Evolutionary conservation across 2,888 invertebrate species (phyloP), one percentile per base, ranked within the genome.

Genomic region (Lypha dubia): DNA sequence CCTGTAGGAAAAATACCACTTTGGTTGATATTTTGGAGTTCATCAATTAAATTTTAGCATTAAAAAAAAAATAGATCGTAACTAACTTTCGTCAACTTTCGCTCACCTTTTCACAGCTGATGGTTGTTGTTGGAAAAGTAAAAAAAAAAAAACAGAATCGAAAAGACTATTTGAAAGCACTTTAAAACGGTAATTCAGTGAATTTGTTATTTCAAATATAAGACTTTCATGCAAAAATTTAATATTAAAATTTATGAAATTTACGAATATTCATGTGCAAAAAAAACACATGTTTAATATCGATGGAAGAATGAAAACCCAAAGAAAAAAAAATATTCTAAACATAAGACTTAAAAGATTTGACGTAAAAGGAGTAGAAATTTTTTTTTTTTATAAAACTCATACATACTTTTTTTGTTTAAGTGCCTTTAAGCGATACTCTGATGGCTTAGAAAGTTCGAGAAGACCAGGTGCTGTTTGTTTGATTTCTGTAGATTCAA

Each of bases 401-500:
- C 35, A 86, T 88, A 90, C 90, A 88, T 89, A 91, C 90, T 89
- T 90, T 90, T 92, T 90, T 83, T 91, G 90, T 88, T 91, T 91
- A 86, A 91, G 90, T 83, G 92, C 91, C 88, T 89, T 91, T 87
- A 91, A 89, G 86, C 92, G 90, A 88, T 92, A 91, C 89, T 92
- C 92, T 81, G 92, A 92, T 85, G 92, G 92, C 85, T 89, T 91
- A 70, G 92, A 90, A 80, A 91, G 90, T 86, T 92, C 92, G 84
- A 92, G 88, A 79, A 92, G 88, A 68, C 91, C 91, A 62, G 89
- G 90, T 2, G 87, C 88, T 51, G 88, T 88, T 77, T 90, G 89
- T 85, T 89, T 91, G 68, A 87, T 86, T 62, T 88, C 88, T 56
- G 87, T 88, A 58, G 88, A 87, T 86, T 87, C 88, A 58, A 87